phyloP scores from a whole-genome alignment of 2,888 invertebrate genomes.

The Tipula unca region DNA sequence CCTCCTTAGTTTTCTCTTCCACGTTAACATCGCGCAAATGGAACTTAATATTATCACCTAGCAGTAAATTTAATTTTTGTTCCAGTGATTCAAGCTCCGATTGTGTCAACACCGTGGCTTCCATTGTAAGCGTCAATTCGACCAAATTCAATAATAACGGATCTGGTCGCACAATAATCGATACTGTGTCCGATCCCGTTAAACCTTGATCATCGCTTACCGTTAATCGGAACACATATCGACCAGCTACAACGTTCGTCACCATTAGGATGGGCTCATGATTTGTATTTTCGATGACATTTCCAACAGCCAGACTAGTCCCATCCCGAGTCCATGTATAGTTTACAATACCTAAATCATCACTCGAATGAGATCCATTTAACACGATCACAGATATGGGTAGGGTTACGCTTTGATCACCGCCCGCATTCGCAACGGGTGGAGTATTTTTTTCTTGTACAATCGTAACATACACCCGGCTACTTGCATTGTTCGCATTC shows the following conservation, averaged over 20 bases:
- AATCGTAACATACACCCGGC: constrained; percentile 65
- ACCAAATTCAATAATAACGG: constrained; percentile 65
- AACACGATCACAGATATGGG: constrained; percentile 68
- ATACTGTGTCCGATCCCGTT: constrained; percentile 71
- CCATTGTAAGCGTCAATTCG: constrained; percentile 72
- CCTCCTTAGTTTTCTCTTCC: constrained; percentile 53
- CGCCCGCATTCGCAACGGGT: constrained; percentile 83
- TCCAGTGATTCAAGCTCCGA: constrained; percentile 57
- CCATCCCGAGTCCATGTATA: constrained; percentile 78
- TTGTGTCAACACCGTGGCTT: constrained; percentile 57
- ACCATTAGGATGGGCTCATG: constrained; percentile 68
- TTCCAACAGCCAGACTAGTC: constrained; percentile 73
- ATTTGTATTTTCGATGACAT: constrained; percentile 67
- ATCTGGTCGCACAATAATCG: constrained; percentile 73
- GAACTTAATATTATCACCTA: constrained; percentile 63
- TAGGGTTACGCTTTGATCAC: constrained; percentile 66
- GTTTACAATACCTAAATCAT: constrained; percentile 76
- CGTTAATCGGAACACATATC: constrained; percentile 81
- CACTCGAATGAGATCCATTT: constrained; percentile 77
- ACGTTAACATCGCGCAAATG: constrained; percentile 50
- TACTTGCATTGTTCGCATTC: constrained; percentile 69
- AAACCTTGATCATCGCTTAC: constrained; percentile 87
- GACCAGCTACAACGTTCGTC: constrained; percentile 76
- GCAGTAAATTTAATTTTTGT: constrained; percentile 68
- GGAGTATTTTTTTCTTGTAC: constrained; percentile 84